Conservation (phyloP, 2,113 vertebrate genomes). For the Cryptotis parvus region DNA sequence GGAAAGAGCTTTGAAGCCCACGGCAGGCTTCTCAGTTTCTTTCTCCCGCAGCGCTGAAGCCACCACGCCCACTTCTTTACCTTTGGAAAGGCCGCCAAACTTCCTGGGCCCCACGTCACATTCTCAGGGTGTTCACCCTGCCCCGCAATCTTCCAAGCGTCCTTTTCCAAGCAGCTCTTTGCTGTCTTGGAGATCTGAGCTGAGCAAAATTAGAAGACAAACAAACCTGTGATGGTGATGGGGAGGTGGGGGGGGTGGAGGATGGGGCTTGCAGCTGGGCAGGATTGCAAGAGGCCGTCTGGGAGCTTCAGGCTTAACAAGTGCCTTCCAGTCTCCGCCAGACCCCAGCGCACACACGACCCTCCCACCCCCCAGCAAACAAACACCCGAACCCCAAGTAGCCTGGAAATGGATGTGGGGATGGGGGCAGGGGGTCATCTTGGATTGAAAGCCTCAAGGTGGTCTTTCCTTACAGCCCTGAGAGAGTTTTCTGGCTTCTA, state of each 20-base stretch:
- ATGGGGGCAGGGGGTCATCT: background rate
- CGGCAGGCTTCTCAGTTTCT: background rate
- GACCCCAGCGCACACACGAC: no score
- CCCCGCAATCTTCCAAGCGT: no score
- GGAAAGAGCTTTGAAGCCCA: constrained; percentile 24
- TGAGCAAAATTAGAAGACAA: no score
- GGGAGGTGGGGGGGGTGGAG: background rate
- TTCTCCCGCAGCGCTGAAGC: background rate
- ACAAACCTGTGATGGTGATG: no score
- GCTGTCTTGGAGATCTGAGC: background rate
- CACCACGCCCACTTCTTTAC: background rate
- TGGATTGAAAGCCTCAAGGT: background rate
- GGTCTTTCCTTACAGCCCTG: background rate
- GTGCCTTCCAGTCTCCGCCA: constrained; percentile 51
- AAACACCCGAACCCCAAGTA: background rate
- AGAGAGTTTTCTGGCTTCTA: background rate
- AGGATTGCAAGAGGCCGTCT: no score
- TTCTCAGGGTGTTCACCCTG: no score
- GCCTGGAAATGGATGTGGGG: background rate
- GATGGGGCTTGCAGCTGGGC: background rate
- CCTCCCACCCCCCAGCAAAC: background rate
- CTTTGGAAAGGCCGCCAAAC: constrained; percentile 13
- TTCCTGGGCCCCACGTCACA: background rate
- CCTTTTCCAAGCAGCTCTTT: background rate
- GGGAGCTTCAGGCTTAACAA: constrained; percentile 59